Evolutionary conservation across 2,113 vertebrate species (phyloP).

Genomic region (Ciconia maguari): DNA sequence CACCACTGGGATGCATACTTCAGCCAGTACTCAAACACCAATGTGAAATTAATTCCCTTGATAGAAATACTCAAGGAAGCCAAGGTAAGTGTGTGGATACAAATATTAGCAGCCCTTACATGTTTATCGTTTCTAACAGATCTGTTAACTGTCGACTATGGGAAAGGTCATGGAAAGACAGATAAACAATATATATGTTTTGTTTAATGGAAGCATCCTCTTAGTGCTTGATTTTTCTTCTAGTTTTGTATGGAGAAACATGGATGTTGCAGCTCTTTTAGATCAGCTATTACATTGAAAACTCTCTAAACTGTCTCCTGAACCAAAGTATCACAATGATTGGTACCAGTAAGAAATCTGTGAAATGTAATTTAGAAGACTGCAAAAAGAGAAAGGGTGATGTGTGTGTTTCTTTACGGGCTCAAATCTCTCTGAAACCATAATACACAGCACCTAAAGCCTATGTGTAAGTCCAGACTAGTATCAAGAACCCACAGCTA

Average conservation of each 20-base stretch:
- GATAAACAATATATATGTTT: rapidly evolving
- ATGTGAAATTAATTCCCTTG: neutral
- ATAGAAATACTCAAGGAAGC: neutral
- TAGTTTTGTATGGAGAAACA: rapidly evolving
- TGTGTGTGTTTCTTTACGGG: neutral
- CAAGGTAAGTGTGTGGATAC: neutral
- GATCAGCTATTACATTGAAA: neutral
- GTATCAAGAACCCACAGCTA: neutral
- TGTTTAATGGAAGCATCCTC: neutral
- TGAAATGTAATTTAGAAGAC: neutral
- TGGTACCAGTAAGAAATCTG: neutral
- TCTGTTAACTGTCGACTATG: neutral
- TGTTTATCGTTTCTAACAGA: neutral
- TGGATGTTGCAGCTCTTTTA: neutral
- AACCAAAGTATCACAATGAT: neutral
- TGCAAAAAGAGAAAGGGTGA: neutral
- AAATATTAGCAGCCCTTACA: neutral
- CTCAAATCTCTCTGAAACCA: neutral
- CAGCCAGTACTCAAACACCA: neutral
- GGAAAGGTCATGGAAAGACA: neutral
- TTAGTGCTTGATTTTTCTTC: neutral
- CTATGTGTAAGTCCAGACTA: neutral
- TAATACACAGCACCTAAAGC: neutral
- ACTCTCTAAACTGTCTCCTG: neutral
- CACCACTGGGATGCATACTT: neutral